These are phyloP conservation scores for Dipodomys spectabilis DNA, from an alignment of 2,113 vertebrate genomes.

Conservation along the genomic window DNA sequence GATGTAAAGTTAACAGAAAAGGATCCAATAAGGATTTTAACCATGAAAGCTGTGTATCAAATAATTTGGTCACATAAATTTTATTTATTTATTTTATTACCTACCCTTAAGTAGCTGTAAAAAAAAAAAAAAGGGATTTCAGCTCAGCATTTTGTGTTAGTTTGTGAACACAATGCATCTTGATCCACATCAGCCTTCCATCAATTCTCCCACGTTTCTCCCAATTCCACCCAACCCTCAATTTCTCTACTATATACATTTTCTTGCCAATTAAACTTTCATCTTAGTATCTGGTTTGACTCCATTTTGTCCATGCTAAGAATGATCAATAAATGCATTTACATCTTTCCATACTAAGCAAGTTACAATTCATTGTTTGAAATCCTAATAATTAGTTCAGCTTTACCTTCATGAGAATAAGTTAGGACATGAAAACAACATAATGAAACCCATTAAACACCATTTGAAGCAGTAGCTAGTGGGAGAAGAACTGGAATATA, in stretches of 20 bases:
- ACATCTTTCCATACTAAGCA: not conserved
- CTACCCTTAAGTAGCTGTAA: too few relatives aligned
- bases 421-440: not conserved
- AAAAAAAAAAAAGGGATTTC: too few relatives aligned
- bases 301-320: not conserved
- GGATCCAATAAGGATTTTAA: not conserved
- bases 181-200: too few relatives aligned
- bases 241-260: not conserved
- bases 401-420: constrained; percentile 41
- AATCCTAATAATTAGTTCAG: constrained; percentile 12
- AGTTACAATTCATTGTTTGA: constrained; percentile 10
- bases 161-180: too few relatives aligned
- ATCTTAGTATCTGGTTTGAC: not conserved
- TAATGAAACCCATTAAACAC: too few relatives aligned
- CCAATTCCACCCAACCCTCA: too few relatives aligned
- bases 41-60: not conserved
- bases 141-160: too few relatives aligned
- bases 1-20: not conserved
- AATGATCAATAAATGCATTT: constrained; percentile 3
- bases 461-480: too few relatives aligned
- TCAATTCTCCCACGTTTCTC: too few relatives aligned
- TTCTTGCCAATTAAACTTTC: not conserved
- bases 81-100: too few relatives aligned
- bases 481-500: too few relatives aligned
- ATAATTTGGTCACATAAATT: not conserved